Percentiles rank a stretch among this genome's conserved stretches.
These are phyloP conservation scores for Rhogogaster chlorosoma DNA, from an alignment of 2,888 invertebrate species.

Conservation along the genomic window DNA sequence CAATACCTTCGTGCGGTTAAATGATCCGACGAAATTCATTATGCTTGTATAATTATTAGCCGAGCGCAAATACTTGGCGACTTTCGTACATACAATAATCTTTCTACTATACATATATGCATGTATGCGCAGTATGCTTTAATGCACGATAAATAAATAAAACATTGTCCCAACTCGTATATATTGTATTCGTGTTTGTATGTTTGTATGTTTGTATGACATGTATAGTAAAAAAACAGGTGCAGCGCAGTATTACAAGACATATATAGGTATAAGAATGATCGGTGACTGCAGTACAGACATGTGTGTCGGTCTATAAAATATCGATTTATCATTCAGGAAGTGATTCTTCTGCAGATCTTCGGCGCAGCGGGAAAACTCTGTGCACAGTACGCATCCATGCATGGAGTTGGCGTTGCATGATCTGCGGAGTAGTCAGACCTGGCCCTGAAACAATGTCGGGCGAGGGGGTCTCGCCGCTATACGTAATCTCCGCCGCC, in stretches of 20 bases:
- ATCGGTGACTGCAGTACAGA: not conserved
- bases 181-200: not conserved
- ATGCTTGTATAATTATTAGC: not conserved
- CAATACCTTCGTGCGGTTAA: constrained; percentile 8
- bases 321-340: constrained; percentile 7
- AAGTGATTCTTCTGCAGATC: not conserved
- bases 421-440: not conserved
- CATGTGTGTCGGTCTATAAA: not conserved
- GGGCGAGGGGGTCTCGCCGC: not conserved
- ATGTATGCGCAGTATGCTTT: not conserved
- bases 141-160: not conserved
- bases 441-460: constrained; percentile 39
- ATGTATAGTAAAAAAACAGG: not conserved
- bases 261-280: not conserved
- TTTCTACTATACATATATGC: not conserved
- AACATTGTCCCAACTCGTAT: not conserved
- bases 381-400: not conserved
- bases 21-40: constrained; percentile 18
- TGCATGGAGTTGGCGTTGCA: not conserved
- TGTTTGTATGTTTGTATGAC: not conserved
- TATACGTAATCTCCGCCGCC: constrained; percentile 27
- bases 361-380: not conserved
- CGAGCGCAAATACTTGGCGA: not conserved
- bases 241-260: not conserved
- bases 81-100: not conserved